Conservation (phyloP, 2,113 vertebrate genomes). For the Marmota flaviventris region DNA sequence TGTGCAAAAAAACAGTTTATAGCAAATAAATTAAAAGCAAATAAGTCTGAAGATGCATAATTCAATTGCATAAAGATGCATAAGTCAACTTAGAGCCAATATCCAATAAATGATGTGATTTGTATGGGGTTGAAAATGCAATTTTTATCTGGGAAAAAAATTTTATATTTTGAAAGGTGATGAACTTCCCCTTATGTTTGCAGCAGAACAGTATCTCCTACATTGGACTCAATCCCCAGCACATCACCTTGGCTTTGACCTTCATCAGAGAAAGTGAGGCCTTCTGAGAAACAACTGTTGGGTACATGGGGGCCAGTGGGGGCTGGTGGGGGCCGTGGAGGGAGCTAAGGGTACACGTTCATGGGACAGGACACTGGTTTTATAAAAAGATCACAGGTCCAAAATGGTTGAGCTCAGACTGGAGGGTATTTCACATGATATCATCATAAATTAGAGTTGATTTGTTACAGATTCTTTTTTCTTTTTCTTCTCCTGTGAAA, state of each 20-base stretch:
- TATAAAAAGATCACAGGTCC: neutral
- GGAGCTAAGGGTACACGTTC: neutral
- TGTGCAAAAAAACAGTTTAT: conserved; percentile 35
- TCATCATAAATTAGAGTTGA: neutral
- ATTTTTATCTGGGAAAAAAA: neutral
- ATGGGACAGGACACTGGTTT: neutral
- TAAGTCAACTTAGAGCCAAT: conserved; percentile 40
- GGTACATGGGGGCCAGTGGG: fast-evolving
- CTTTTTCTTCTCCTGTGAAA: conserved; percentile 46
- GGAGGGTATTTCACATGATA: neutral
- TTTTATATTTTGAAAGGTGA: conserved; percentile 36
- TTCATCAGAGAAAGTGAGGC: neutral
- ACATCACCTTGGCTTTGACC: neutral
- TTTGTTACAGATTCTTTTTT: neutral
- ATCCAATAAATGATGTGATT: conserved; percentile 22
- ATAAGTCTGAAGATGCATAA: conserved; percentile 9
- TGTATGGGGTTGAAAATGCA: conserved; percentile 23
- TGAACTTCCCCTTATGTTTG: neutral
- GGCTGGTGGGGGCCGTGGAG: fast-evolving
- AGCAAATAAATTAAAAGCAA: conserved; percentile 49
- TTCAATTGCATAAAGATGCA: neutral
- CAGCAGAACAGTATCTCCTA: neutral
- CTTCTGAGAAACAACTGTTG: neutral
- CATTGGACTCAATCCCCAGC: neutral
- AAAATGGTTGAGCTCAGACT: neutral